Evolutionary conservation across 2,113 vertebrate species (phyloP), one percentile per base, ranked within the genome.

Genomic region (Chaetodon trifascialis): DNA sequence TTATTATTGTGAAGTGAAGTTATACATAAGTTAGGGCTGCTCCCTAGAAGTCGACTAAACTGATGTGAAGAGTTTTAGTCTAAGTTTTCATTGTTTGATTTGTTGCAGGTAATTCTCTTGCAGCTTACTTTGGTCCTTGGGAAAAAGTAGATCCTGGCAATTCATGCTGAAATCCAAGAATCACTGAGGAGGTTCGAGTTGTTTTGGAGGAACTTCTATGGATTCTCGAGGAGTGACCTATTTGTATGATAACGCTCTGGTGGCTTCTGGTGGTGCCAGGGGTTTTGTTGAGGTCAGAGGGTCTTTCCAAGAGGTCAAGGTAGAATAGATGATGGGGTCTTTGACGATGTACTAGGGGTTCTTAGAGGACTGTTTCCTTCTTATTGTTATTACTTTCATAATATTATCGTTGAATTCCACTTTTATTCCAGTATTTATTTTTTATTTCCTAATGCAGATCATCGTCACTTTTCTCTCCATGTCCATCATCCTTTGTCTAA

Each of bases 401-500:
- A 4, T 56, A 4, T 30, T 25, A 4, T 56, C n/a, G 7, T 15
- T 56, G 55, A 56, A 25, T 56, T 56, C n/a, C 9, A 23, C 52
- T 23, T 23, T 5, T 44, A 44, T 11, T 30, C 6, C 34, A 7
- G 34, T 8, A 8, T 16, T 15, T 1, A 30, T 11, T 8, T 30
- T 25, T 56, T 56, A 12, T 16, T n/a, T 52, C 49, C 40, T 46
- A 7, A 9, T 6, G 11, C 70, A 90, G 88, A 88, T 7, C 88
- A 90, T 21, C 86, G 88, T 9, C 80, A 82, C 78, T 81, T 79
- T 7, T 90, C 88, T 36, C 52, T 59, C 17, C 83, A 90, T 3
- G 77, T 90, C 74, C 88, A 84, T 16, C 83, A 79, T 5, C 86
- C 88, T 49, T 78, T 88, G 36, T 69, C 70, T n/a, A 90, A 86